phyloP scores from a whole-genome alignment of 2,113 vertebrate species.

The Coptodon rendalli region DNA sequence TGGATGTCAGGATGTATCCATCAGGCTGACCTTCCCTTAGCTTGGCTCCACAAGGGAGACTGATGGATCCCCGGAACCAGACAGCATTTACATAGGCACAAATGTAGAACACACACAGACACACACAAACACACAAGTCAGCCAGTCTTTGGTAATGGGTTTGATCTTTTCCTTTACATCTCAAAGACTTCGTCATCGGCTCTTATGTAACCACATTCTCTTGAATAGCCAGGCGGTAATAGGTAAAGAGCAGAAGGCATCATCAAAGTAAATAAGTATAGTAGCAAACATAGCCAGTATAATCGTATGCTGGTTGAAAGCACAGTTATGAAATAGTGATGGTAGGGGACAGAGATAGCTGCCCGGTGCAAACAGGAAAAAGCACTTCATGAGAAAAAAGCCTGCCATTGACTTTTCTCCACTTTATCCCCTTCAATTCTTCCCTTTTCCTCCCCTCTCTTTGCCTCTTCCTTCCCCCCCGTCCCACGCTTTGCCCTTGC shows the following conservation, averaged over 20 bases:
- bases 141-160: neutral
- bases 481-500: slow-evolving; percentile 25
- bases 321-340: neutral
- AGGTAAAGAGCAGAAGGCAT: neutral
- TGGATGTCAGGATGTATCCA: slow-evolving; percentile 73
- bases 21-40: slow-evolving; percentile 71
- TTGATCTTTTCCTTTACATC: slow-evolving; percentile 25
- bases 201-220: slow-evolving; percentile 20
- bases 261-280: neutral
- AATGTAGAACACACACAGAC: neutral
- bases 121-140: neutral
- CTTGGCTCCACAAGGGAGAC: slow-evolving; percentile 56
- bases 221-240: neutral
- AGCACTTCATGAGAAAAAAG: slow-evolving; percentile 30
- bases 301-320: neutral
- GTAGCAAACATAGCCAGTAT: neutral
- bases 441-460: neutral
- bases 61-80: slow-evolving; percentile 51
- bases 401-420: slow-evolving; percentile 20
- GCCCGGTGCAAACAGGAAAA: slow-evolving; percentile 24
- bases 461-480: neutral
- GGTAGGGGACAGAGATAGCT: neutral
- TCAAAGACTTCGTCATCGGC: slow-evolving; percentile 15
- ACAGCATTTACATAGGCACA: slow-evolving; percentile 31
- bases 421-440: neutral